These are phyloP conservation scores for Tetramorium alpestre DNA, from an alignment of 1,140 invertebrate species.

Conservation along the genomic window DNA sequence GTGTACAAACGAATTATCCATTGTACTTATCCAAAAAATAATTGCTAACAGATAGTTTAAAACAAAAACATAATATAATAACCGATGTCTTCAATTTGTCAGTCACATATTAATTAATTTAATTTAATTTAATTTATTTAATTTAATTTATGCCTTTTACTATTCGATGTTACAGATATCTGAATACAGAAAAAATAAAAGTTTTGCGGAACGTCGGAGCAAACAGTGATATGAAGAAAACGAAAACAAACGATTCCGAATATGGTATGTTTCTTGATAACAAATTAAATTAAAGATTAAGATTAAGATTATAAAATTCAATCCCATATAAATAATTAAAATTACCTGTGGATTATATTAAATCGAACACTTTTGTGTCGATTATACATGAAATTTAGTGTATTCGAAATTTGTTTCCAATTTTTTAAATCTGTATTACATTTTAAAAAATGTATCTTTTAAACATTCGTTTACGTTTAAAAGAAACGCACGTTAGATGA, in stretches of 20 bases:
- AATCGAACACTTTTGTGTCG: neutral
- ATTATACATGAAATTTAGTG: neutral
- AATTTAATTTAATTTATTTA: too few species aligned
- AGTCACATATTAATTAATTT: neutral
- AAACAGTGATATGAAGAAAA: conserved; percentile 79
- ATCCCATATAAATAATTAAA: neutral
- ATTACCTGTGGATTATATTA: neutral
- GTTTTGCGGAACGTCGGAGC: conserved; percentile 41
- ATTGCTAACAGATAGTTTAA: neutral
- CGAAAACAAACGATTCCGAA: conserved; percentile 69
- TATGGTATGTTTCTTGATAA: conserved; percentile 73
- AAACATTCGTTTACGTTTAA: neutral
- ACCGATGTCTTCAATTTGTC: neutral
- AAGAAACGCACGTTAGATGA: neutral
- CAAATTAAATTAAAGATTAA: neutral
- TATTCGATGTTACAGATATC: conserved; percentile 67
- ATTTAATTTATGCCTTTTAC: conserved; percentile 22
- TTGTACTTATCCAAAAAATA: neutral
- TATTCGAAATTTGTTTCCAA: neutral
- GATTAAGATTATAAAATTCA: neutral
- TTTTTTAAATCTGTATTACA: neutral
- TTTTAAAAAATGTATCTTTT: neutral
- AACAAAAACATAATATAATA: neutral
- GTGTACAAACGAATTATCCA: neutral
- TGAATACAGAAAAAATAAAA: conserved; percentile 43